A percentile compares a stretch with the other conserved stretches of the same genome.
Conservation (phyloP, 2,113 vertebrate species). For the Vulpes ferrilata region DNA sequence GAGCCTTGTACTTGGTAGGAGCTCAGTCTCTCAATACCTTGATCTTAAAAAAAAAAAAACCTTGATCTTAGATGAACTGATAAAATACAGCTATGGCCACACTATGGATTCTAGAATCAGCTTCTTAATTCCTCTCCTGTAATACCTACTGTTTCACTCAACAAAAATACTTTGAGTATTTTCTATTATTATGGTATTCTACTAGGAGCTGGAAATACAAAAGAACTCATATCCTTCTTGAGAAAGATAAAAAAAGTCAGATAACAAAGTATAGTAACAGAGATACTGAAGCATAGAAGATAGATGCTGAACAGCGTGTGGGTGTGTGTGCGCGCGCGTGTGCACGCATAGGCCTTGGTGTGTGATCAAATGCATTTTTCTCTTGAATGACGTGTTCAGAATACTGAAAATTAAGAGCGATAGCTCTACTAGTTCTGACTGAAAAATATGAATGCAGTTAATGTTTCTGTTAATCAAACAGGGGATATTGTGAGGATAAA, state of each 20-base stretch:
- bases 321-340: background rate
- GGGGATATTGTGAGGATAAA: background rate
- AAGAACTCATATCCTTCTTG: background rate
- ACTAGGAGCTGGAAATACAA: background rate
- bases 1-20: background rate
- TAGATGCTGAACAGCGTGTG: background rate
- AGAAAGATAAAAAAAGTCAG: background rate
- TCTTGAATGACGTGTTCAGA: conserved; percentile 38
- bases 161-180: background rate
- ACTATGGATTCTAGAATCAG: background rate
- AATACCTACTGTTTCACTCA: background rate
- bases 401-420: background rate
- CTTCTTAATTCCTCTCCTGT: background rate
- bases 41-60: background rate
- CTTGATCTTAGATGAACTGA: background rate
- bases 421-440: background rate
- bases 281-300: background rate
- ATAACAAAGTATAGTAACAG: background rate
- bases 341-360: background rate
- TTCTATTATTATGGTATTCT: conserved; percentile 36
- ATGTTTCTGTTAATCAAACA: background rate
- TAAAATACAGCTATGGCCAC: background rate
- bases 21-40: background rate
- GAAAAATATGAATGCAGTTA: conserved; percentile 9
- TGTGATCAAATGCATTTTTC: conserved; percentile 21